These are phyloP conservation scores for Onthophagus sagittarius DNA, from an alignment of 2,888 invertebrate species.

Conservation along the genomic window DNA sequence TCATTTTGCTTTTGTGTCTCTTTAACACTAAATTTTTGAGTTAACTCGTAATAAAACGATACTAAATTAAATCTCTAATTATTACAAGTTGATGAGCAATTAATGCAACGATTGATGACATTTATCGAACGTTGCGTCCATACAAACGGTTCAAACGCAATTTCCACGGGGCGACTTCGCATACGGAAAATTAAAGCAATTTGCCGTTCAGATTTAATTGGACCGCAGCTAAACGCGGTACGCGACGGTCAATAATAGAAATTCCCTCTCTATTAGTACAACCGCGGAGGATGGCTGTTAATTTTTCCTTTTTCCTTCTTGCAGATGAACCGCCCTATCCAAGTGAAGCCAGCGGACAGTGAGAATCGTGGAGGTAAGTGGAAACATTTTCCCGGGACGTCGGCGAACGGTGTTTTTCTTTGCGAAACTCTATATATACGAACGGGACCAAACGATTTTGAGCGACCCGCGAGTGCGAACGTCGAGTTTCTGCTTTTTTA, in stretches of 20 bases:
- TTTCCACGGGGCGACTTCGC: neutral
- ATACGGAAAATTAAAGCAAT: neutral
- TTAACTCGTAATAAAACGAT: neutral
- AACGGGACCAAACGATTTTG: neutral
- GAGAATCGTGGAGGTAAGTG: conserved; percentile 94
- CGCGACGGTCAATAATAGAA: neutral
- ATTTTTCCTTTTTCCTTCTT: conserved; percentile 47
- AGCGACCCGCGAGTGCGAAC: neutral
- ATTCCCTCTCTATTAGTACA: neutral
- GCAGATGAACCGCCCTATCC: conserved; percentile 99
- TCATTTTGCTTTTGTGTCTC: no score
- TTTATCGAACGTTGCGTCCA: neutral
- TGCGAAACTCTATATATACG: neutral
- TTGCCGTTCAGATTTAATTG: neutral
- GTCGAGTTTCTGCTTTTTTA: neutral
- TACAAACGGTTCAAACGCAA: neutral
- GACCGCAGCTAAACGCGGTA: neutral
- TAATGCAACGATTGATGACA: neutral
- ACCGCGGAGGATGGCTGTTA: neutral
- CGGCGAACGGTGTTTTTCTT: conserved; percentile 3
- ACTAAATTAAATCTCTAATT: neutral
- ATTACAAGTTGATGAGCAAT: neutral
- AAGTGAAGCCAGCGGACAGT: conserved; percentile 99
- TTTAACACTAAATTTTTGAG: no score
- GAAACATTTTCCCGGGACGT: neutral